Conservation (phyloP, 2,113 vertebrate genomes). For the Leptodactylus fuscus region DNA sequence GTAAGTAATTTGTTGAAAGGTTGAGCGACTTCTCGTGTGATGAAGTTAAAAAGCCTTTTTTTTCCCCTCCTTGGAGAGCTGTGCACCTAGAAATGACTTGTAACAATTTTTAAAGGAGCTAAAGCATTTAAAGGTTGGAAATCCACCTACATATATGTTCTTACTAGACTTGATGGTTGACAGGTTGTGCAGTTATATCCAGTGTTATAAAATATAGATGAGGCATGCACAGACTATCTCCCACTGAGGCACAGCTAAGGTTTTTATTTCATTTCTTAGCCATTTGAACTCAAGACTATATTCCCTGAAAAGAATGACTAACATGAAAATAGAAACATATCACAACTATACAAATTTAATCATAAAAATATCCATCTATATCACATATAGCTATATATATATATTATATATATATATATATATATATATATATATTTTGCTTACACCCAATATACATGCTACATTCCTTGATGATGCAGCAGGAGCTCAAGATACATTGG, state of each 20-base stretch:
- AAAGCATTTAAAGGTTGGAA: constrained; percentile 31
- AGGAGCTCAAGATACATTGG: not conserved
- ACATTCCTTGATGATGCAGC: not conserved
- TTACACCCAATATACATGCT: too few species aligned
- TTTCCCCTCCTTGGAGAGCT: not conserved
- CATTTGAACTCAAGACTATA: not conserved
- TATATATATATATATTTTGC: not conserved
- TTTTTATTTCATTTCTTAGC: not conserved
- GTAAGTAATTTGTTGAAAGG: constrained; percentile 3
- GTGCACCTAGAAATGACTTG: constrained; percentile 18
- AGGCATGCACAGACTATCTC: constrained; percentile 11
- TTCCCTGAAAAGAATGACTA: not conserved
- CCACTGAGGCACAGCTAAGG: not conserved
- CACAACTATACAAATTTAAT: not conserved
- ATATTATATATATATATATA: not conserved
- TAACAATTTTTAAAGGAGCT: constrained; percentile 7
- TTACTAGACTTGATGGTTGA: constrained; percentile 23
- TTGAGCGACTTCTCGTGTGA: not conserved
- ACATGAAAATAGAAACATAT: not conserved
- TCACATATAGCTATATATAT: not conserved
- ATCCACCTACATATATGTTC: not conserved
- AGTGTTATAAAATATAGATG: constrained; percentile 44
- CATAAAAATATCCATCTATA: not conserved
- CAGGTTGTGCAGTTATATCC: constrained; percentile 34
- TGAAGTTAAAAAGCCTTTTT: not conserved